Percentiles rank a stretch among this genome's conserved stretches.
Conservation (phyloP, 2,797 vertebrate genomes). For the Sparus aurata region DNA sequence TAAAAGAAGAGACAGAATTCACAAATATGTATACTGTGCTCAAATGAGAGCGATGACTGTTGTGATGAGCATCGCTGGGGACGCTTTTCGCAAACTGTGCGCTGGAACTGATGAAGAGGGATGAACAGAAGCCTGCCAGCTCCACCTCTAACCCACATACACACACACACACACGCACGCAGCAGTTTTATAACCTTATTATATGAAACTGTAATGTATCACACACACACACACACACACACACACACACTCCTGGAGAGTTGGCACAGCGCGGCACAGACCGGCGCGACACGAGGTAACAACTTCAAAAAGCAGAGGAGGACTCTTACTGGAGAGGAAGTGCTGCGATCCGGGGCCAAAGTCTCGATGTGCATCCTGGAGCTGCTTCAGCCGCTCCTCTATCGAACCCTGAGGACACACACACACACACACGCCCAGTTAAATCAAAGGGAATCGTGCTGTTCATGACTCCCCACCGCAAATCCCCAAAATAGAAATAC, state of each 20-base stretch:
- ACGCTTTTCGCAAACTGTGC: conserved; percentile 34
- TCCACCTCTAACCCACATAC: conserved; percentile 66
- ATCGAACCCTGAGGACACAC: conserved; percentile 88
- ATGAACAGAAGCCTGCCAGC: conserved; percentile 47
- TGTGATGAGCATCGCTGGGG: conserved; percentile 53
- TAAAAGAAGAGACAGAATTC: conserved; percentile 63
- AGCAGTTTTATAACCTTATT: conserved; percentile 15
- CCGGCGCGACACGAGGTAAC: conserved; percentile 44
- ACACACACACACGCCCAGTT: conserved; percentile 33
- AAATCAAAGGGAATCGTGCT: conserved; percentile 71
- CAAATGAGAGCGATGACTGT: conserved; percentile 53
- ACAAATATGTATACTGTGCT: conserved; percentile 52
- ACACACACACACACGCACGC: conserved; percentile 3
- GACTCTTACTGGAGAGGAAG: conserved; percentile 95
- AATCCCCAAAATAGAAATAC: conserved; percentile 57
- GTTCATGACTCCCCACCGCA: conserved; percentile 39
- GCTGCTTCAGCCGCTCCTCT: conserved; percentile 95
- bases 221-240: not conserved
- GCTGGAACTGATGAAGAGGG: conserved; percentile 54
- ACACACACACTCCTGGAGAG: no score
- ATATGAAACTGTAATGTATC: not conserved
- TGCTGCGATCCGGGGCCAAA: conserved; percentile 98
- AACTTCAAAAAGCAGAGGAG: conserved; percentile 60
- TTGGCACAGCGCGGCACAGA: conserved; percentile 45
- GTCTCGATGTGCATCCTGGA: conserved; percentile 97